Conservation (phyloP, 2,113 vertebrate species). For the Anoura caudifer region DNA sequence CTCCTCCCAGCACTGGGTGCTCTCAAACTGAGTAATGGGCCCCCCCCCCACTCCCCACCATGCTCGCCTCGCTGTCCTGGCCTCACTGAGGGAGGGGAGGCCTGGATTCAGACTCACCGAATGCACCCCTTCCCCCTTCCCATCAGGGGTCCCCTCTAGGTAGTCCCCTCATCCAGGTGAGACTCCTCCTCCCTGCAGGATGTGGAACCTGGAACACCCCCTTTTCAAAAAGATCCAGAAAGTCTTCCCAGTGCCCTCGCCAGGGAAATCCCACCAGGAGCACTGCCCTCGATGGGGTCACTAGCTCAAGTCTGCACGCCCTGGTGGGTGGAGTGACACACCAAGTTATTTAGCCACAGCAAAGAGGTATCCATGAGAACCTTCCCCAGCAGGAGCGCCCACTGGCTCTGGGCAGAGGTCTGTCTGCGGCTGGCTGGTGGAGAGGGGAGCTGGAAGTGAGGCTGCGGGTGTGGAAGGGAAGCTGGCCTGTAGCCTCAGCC, state of each 20-base stretch:
- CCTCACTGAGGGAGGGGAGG: background rate
- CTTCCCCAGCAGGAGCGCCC: background rate
- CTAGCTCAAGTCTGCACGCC: background rate
- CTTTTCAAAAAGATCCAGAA: background rate
- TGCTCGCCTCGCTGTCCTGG: background rate
- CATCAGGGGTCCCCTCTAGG: accelerated
- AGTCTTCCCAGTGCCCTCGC: background rate
- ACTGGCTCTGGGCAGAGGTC: no score
- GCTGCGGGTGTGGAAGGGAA: accelerated
- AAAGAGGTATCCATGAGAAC: background rate
- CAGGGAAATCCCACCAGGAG: background rate
- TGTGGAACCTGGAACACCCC: background rate
- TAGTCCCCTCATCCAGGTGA: background rate
- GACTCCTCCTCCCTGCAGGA: background rate
- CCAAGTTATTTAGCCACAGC: background rate
- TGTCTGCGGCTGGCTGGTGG: background rate
- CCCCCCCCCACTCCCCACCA: accelerated
- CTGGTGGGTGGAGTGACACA: background rate
- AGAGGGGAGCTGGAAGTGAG: background rate
- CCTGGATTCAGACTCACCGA: background rate
- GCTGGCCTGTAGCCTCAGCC: background rate
- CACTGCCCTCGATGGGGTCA: accelerated
- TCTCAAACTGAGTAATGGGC: constrained; percentile 76
- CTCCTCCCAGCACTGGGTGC: constrained; percentile 52
- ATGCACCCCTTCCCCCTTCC: background rate